Evolutionary conservation across 2,113 vertebrate species (phyloP).

Genomic region (Syrmaticus mikado): DNA sequence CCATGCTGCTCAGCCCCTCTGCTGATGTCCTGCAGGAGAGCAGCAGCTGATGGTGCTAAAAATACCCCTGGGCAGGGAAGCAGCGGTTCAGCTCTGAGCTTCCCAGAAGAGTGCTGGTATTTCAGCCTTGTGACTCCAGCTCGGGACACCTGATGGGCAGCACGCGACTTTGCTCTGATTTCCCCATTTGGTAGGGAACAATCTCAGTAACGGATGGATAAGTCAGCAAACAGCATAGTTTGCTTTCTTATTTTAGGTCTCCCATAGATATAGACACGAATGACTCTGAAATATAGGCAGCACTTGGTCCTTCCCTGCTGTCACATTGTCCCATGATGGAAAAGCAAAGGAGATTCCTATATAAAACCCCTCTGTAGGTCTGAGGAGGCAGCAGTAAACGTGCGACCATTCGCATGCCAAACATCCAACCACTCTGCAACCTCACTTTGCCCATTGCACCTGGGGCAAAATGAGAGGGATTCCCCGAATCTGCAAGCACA

Average conservation of each 20-base stretch:
- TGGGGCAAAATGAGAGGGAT: not conserved
- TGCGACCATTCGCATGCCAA: rapidly evolving
- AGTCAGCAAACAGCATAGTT: not conserved
- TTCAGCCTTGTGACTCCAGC: not conserved
- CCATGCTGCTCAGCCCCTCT: rapidly evolving
- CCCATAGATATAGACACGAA: not conserved
- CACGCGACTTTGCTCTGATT: not conserved
- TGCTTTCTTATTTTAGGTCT: constrained; percentile 56
- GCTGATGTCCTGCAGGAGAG: not conserved
- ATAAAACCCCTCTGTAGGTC: not conserved
- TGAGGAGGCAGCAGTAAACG: rapidly evolving
- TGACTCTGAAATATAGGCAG: constrained; percentile 15
- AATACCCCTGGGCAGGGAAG: constrained; percentile 24
- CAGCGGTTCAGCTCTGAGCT: constrained; percentile 22
- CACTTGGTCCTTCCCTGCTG: constrained; percentile 4
- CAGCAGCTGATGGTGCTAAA: constrained; percentile 44
- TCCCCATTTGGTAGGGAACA: not conserved
- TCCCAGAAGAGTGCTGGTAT: not conserved
- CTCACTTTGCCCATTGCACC: rapidly evolving
- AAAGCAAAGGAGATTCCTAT: not conserved
- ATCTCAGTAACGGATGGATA: not conserved
- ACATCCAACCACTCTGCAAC: not conserved
- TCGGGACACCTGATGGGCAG: not conserved
- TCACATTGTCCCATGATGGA: not conserved
- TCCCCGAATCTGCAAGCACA: not conserved